Conservation (phyloP, 2,888 invertebrate genomes). For the Heliconius sara region DNA sequence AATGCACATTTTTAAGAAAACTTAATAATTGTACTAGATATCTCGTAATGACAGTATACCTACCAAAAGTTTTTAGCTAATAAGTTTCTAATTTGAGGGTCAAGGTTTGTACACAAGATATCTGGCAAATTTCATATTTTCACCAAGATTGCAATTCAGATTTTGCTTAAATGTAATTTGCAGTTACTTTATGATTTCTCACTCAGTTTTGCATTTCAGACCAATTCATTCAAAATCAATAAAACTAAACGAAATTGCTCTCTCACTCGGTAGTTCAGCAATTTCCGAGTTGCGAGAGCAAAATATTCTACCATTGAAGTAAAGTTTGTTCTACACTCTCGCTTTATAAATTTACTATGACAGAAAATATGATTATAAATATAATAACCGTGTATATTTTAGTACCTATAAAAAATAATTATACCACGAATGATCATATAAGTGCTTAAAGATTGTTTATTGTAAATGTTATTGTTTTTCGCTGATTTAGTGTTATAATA, state of each 20-base stretch:
- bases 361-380: neutral
- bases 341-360: neutral
- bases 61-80: slow-evolving; percentile 30
- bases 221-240: slow-evolving; percentile 60
- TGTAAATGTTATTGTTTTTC: neutral
- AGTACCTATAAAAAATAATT: no score
- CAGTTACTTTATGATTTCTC: slow-evolving; percentile 39
- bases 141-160: slow-evolving; percentile 38
- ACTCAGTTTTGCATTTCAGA: slow-evolving; percentile 51
- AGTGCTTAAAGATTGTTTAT: neutral
- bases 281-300: slow-evolving; percentile 24
- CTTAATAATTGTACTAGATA: neutral
- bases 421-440: neutral
- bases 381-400: neutral
- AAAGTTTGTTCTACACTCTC: slow-evolving; percentile 2
- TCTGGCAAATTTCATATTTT: slow-evolving; percentile 52
- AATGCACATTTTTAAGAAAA: neutral
- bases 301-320: slow-evolving; percentile 3
- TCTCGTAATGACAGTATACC: slow-evolving; percentile 2
- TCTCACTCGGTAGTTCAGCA: slow-evolving; percentile 45
- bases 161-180: slow-evolving; percentile 37
- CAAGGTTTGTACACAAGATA: slow-evolving; percentile 52
- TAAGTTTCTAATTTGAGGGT: slow-evolving; percentile 50
- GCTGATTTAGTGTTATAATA: neutral
- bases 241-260: slow-evolving; percentile 56